Evolutionary conservation across 2,888 invertebrate genomes (phyloP), one percentile per base, ranked within the genome.

Genomic region (Drosophila maculinotata): DNA sequence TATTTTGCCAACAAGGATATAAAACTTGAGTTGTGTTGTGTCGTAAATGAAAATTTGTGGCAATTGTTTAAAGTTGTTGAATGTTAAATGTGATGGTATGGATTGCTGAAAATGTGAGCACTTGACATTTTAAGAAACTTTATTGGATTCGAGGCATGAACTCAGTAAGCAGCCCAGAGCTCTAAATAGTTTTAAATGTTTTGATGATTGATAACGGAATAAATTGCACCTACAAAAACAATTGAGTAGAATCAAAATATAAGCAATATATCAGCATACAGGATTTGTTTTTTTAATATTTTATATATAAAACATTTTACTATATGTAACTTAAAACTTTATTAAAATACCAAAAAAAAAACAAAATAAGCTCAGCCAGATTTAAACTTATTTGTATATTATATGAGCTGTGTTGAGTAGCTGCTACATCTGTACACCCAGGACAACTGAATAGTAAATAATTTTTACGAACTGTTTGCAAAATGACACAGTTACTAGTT

Each of bases 1-100:
- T 60, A 41, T 51, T 58, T 74, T 41, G 52, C 15, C 49, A 42
- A 23, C 47, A 51, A 52, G 45, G 31, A 51, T 54, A 53, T 48
- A 31, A 45, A 70, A 69, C 39, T 60, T 42, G 30, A 12, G 36
- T 45, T 45, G 39, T 23, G 42, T 44, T 39, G 53, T 35, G 12
- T 57, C 42, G 10, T 35, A 48, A 69, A 52, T 28, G 36, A 44
- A 52, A 48, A 49, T 48, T 30, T 35, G 12, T 25, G 10, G 10
- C 31, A 35, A 28, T 25, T 35, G 28, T 20, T 15, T 4, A 23
- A 39, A 10, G 28, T 14, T 52, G 6, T 4, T 23, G 7, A 33
- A 44, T 36, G 12, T 14, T 45, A 20, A 38, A 31, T 39, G 28
- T 28, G 14, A 9, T 8, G 4, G 15, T 17, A n/a, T 15, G 33